A percentile compares a stretch with the other conserved stretches of the same genome.
Evolutionary conservation across 1,140 invertebrate species (phyloP).

Genomic region (roundworm (Caenorhabditis elegans)): WBcel235 BX284606.5:875501-876000

Average conservation of each 20-base stretch:
- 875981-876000: too few species aligned
- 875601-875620: neutral
- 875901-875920: too few species aligned
- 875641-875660: neutral
- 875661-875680: too few species aligned
- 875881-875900: too few species aligned
- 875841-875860: neutral
- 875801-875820: neutral
- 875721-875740: too few species aligned
- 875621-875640: neutral
- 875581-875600: conserved; percentile 51
- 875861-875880: neutral
- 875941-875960: too few species aligned
- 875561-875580: conserved; percentile 55
- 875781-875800: neutral
- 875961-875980: too few species aligned
- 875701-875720: too few species aligned
- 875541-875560: conserved; percentile 39
- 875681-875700: too few species aligned
- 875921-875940: too few species aligned
- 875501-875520: conserved; percentile 38
- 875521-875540: neutral
- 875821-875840: neutral
- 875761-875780: conserved; percentile 7
- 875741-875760: too few species aligned